Evolutionary conservation across 1,140 invertebrate species (phyloP), one percentile per base, ranked within the genome.

Genomic region (Stegodyphus mimosarum): DNA sequence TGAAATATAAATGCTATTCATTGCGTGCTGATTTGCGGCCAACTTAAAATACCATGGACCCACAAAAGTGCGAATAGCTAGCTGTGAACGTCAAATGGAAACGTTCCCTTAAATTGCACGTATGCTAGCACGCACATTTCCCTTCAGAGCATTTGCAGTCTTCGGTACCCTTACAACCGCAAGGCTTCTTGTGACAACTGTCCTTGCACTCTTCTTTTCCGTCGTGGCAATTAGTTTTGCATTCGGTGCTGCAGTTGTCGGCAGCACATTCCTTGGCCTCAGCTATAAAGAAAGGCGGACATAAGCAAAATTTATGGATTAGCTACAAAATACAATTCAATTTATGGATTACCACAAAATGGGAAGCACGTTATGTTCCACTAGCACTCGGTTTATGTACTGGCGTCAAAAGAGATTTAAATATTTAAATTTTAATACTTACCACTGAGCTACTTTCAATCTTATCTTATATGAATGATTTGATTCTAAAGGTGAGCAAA

Each of bases 71-170:
- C 55, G 15, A 60, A 60, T 9, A 60, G 55, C 55, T 33, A 33
- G 33, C 33, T 33, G 33, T 33, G 33, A 33, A 33, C 33, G 33
- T 33, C 33, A 33, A 33, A 5, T 9, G 9, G 55, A 60, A 60
- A 60, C 9, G 15, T 60, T 9, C 55, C 9, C 15, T 9, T 15
- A 60, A 10, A 15, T 60, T 60, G 55, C 55, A 60, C 55, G 55
- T 9, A 13, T 67, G 75, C 63, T 83, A 83, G 50, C 79, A 83
- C 5, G 17, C 79, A 52, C 79, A 83, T 18, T 83, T 83, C n/a
- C 79, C 79, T 15, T 74, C 71, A 33, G 49, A 72, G 13, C 79
- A 83, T 48, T 83, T 83, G 79, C 79, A 83, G 7, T 83, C 79
- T 83, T 83, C 79, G 7, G 70, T 71, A 49, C n/a, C 50, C 13